Percentiles rank a stretch among this genome's conserved stretches.
These are phyloP conservation scores for Manis javanica DNA, from an alignment of 2,797 vertebrate species.

Conservation along the genomic window DNA sequence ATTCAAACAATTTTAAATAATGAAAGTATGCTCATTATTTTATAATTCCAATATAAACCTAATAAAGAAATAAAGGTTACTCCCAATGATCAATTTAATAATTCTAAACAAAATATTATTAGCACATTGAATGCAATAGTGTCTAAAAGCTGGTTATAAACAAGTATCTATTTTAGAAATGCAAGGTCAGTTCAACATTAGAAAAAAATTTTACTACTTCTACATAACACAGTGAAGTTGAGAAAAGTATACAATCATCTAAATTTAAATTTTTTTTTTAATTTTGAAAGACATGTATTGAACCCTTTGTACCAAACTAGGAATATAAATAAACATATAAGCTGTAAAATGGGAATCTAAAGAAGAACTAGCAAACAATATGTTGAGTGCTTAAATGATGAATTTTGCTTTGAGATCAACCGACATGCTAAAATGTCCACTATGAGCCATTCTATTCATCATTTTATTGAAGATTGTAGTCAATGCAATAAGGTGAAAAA, in stretches of 20 bases:
- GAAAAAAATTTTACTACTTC: neutral
- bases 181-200: neutral
- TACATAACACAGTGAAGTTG: neutral
- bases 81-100: neutral
- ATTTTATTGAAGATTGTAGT: neutral
- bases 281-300: neutral
- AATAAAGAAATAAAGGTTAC: neutral
- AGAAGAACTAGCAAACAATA: neutral
- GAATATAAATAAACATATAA: neutral
- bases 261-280: neutral
- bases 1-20: neutral
- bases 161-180: neutral
- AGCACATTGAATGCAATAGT: neutral
- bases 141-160: neutral
- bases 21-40: neutral
- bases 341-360: neutral
- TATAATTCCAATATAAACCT: neutral
- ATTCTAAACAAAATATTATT: neutral
- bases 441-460: neutral
- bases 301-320: neutral
- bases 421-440: neutral
- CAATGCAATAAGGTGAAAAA: neutral
- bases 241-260: neutral
- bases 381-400: neutral
- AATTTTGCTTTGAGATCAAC: neutral